Conservation (phyloP, 1,140 invertebrate genomes). For the Orchestia grillus region DNA sequence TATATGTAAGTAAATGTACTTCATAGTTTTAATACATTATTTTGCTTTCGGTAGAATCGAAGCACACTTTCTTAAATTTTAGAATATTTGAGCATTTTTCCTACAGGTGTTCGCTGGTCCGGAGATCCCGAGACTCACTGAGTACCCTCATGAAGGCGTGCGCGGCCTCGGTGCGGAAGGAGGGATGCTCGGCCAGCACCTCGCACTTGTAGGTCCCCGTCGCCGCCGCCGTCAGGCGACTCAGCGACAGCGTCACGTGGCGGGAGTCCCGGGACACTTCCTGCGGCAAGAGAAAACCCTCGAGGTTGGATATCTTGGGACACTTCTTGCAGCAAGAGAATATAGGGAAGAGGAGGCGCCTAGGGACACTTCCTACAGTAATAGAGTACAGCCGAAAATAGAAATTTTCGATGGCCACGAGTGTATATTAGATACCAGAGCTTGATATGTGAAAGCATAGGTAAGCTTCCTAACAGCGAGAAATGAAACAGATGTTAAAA, state of each 20-base stretch:
- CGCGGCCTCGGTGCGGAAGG: slow-evolving; percentile 58
- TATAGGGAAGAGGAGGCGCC: background rate
- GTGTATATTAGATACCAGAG: too few relatives aligned
- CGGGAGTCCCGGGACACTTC: slow-evolving; percentile 38
- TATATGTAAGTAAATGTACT: background rate
- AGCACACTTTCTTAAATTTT: background rate
- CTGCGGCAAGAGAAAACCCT: background rate
- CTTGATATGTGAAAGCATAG: too few relatives aligned
- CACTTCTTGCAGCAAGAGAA: background rate
- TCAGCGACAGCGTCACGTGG: slow-evolving; percentile 48
- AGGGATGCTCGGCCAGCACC: slow-evolving; percentile 57
- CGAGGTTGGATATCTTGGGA: too few relatives aligned
- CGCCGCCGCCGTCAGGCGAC: slow-evolving; percentile 50
- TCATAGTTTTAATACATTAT: background rate
- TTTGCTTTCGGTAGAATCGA: background rate
- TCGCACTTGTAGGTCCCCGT: slow-evolving; percentile 55
- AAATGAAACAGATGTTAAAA: too few relatives aligned
- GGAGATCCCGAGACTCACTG: slow-evolving; percentile 21
- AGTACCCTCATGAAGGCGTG: slow-evolving; percentile 48
- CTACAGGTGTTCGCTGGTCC: too few relatives aligned
- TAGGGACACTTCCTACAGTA: background rate
- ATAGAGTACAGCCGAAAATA: background rate
- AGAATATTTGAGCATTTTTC: too few relatives aligned
- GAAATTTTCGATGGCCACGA: too few relatives aligned
- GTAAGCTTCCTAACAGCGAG: too few relatives aligned